Base-by-base conservation (phyloP, 1,140 invertebrate species). In the Lucilia cuprina region DNA sequence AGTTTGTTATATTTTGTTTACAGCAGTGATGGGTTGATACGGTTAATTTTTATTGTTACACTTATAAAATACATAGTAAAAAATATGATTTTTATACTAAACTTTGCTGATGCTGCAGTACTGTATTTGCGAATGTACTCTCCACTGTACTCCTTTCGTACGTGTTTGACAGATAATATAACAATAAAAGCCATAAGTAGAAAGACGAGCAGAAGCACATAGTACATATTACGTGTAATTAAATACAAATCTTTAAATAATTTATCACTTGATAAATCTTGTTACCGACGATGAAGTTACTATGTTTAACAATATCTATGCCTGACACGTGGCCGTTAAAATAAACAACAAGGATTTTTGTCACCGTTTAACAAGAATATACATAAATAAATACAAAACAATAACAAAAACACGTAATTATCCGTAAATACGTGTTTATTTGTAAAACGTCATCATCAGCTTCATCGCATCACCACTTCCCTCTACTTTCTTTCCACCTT, bases 351-450 rank as follows among this genome's bases (percentile, higher is more conserved):
- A n/a, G n/a, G 65, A 70, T 21, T 70, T 70, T 70, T 70, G 65
- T 70, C 65, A 70, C 65, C 65, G 19, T 70, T 70, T 70, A 70
- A 70, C 65, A 70, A n/a, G 5, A 70, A 70, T 19, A 70, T 7
- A 21, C 5, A 21, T 3, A 70, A 19, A 70, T 3, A 70, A 19
- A 70, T 8, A 12, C 9, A n/a, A 70, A 70, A 70, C 65, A 70
- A 70, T 25, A 21, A 70, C 65, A 70, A 25, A 70, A 70, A 70
- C 65, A 70, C 65, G 65, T 70, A 70, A 70, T 70, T 70, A 70
- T 70, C 65, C 65, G 19, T 70, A 70, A 70, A 70, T 70, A 70
- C 65, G 65, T 70, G 65, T 70, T 70, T 70, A 70, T 70, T 70
- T 70, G 65, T 21, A 25, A 70, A 70, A 70, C 65, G 19, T 70